These are phyloP conservation scores for Caenorhabditis latens DNA, from an alignment of 1,140 invertebrate genomes.

Conservation along the genomic window DNA sequence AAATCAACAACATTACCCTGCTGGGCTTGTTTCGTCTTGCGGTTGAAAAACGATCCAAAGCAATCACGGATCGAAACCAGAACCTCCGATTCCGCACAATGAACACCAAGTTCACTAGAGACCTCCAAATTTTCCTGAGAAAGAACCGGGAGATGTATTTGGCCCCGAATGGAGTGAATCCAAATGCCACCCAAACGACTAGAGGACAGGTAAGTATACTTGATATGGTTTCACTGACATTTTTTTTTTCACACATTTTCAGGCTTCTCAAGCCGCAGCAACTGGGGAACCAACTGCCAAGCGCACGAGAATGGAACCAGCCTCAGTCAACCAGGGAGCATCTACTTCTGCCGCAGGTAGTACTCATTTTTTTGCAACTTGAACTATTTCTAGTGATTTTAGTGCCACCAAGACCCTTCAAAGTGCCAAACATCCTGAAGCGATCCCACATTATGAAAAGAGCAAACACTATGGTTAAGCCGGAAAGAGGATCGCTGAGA, in stretches of 20 bases:
- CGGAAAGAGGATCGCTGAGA: too few species aligned
- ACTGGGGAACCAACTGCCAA: background rate
- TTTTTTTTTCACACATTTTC: background rate
- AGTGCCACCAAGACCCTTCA: background rate
- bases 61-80: background rate
- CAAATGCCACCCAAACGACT: too few species aligned
- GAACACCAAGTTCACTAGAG: background rate
- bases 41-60: background rate
- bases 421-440: slow-evolving; percentile 5
- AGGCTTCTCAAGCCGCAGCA: background rate
- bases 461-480: background rate
- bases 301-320: background rate
- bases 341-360: too few species aligned
- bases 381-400: background rate
- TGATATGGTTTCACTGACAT: too few species aligned
- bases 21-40: background rate
- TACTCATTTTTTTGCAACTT: too few species aligned
- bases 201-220: too few species aligned
- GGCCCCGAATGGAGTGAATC: too few species aligned
- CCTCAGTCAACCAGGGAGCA: too few species aligned
- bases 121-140: background rate
- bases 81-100: background rate
- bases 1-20: background rate
- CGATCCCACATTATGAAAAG: background rate
- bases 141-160: background rate